phyloP scores from a whole-genome alignment of 2,797 vertebrate genomes.

The Lagocephalus sceleratus region DNA sequence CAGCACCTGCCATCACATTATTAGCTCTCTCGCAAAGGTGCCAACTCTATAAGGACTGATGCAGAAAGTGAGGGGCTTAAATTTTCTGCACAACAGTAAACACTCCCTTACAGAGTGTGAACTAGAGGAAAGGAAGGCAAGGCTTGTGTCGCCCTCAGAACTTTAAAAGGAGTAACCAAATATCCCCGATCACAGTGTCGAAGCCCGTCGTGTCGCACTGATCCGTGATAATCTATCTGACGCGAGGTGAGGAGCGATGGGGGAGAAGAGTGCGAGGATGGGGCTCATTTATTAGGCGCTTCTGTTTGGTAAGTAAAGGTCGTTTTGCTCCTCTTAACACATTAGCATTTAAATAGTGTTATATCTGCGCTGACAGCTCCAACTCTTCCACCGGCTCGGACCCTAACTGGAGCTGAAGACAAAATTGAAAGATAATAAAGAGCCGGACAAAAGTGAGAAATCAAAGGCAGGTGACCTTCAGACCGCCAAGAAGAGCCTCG shows the following conservation, averaged over 20 bases:
- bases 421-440: slow-evolving; percentile 73
- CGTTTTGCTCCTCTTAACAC: slow-evolving; percentile 72
- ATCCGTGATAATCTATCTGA: slow-evolving; percentile 10
- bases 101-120: too few relatives aligned
- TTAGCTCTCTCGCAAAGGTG: slow-evolving; percentile 42
- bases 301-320: slow-evolving; percentile 67
- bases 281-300: slow-evolving; percentile 58
- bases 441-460: slow-evolving; percentile 45
- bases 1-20: slow-evolving; percentile 58
- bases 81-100: too few relatives aligned
- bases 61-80: too few relatives aligned
- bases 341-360: slow-evolving; percentile 80
- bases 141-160: too few relatives aligned
- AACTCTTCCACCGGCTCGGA: slow-evolving; percentile 46
- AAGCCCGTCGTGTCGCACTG: too few relatives aligned
- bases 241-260: slow-evolving; percentile 17
- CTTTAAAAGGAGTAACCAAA: too few relatives aligned
- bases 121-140: too few relatives aligned
- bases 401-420: slow-evolving; percentile 64
- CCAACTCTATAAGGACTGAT: slow-evolving; percentile 18
- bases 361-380: slow-evolving; percentile 67
- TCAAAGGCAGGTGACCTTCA: slow-evolving; percentile 62
- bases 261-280: slow-evolving; percentile 48
- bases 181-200: too few relatives aligned
- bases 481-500: neutral